Evolutionary conservation across 2,888 invertebrate genomes (phyloP).

Genomic region (Abscondita cerata): DNA sequence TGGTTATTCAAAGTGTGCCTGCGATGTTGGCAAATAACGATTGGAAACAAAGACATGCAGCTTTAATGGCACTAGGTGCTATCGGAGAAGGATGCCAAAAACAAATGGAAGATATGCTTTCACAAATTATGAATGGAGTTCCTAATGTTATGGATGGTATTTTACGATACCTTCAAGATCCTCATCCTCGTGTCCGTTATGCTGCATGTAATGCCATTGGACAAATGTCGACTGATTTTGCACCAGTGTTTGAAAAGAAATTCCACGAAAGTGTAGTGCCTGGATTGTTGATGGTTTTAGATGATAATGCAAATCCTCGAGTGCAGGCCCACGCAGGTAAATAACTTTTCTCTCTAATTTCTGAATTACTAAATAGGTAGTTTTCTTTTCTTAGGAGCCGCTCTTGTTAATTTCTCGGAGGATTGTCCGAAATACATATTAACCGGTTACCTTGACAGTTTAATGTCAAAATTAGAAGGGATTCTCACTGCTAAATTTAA

Average conservation of each 20-base stretch:
- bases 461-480: conserved; percentile 89
- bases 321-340: conserved; percentile 84
- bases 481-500: conserved; percentile 93
- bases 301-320: conserved; percentile 90
- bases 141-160: conserved; percentile 57
- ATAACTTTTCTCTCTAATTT: background rate
- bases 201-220: conserved; percentile 99
- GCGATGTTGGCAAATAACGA: conserved; percentile 83
- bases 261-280: conserved; percentile 96
- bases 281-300: conserved; percentile 85
- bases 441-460: conserved; percentile 86
- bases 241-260: conserved; percentile 95
- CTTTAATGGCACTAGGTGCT: conserved; percentile 97
- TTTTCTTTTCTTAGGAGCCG: conserved; percentile 73
- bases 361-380: background rate
- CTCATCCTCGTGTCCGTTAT: conserved; percentile 92
- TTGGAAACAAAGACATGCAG: conserved; percentile 94
- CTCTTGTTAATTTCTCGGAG: conserved; percentile 98
- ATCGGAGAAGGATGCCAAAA: conserved; percentile 99
- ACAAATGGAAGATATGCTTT: conserved; percentile 96
- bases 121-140: conserved; percentile 90
- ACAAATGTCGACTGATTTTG: conserved; percentile 99
- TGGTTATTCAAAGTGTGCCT: conserved; percentile 83
- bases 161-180: conserved; percentile 55
- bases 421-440: conserved; percentile 97